These are phyloP conservation scores for Synchiropus splendidus DNA, from an alignment of 2,113 vertebrate species.

Conservation along the genomic window DNA sequence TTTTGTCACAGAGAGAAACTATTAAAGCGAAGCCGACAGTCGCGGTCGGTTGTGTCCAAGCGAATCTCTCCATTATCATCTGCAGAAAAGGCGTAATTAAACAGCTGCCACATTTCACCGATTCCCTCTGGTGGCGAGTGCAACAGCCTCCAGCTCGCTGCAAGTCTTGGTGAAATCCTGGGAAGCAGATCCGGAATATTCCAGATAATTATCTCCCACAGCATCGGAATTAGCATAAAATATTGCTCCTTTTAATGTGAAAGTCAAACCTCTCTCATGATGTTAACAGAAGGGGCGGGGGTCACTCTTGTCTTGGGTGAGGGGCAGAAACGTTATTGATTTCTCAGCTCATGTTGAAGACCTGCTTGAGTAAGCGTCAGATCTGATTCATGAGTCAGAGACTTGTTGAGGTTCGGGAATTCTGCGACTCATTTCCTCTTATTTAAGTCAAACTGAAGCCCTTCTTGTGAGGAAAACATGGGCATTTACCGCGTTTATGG, in stretches of 20 bases:
- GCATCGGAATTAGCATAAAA: slow-evolving; percentile 63
- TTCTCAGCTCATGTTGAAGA: too few species aligned
- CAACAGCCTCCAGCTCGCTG: slow-evolving; percentile 53
- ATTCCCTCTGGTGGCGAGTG: slow-evolving; percentile 57
- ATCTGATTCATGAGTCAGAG: too few species aligned
- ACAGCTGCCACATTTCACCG: slow-evolving; percentile 63
- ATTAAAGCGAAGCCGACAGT: too few species aligned
- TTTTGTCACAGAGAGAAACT: too few species aligned
- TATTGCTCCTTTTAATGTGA: slow-evolving; percentile 54
- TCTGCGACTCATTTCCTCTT: too few species aligned
- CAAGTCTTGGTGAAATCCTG: slow-evolving; percentile 39
- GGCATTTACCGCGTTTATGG: too few species aligned
- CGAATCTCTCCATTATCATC: slow-evolving; percentile 33
- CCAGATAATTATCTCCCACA: slow-evolving; percentile 65
- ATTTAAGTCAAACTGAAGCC: too few species aligned
- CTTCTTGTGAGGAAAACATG: too few species aligned
- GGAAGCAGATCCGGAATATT: slow-evolving; percentile 64
- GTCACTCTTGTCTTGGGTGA: slow-evolving; percentile 15
- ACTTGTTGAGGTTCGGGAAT: too few species aligned
- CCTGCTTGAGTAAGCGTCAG: too few species aligned
- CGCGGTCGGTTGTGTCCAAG: too few species aligned
- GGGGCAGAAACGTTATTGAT: too few species aligned
- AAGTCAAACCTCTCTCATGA: slow-evolving; percentile 46
- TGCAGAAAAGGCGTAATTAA: slow-evolving; percentile 63
- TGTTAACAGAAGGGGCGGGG: slow-evolving; percentile 22